Evolutionary conservation across 2,797 vertebrate genomes (phyloP), one percentile per base, ranked within the genome.

Genomic region (Astyanax mexicanus): DNA sequence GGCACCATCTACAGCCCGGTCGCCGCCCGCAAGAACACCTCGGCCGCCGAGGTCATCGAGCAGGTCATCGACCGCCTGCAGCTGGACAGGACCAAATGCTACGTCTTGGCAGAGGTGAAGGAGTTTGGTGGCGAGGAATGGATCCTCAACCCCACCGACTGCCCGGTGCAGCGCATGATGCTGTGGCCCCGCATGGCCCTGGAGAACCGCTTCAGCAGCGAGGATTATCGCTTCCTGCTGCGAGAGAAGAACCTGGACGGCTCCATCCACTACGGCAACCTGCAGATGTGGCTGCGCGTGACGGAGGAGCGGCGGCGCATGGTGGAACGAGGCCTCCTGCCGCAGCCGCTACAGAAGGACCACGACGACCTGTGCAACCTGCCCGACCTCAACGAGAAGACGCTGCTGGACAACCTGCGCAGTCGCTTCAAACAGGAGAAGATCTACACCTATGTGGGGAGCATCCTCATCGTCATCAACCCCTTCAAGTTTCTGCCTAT

Each of bases 51-150:
- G 90, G 96, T 97, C 90, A 99, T 99, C 15, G 95, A 96, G 23
- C 90, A 90, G 0, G 95, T 98, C 84, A 96, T 99, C 42, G 89
- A 94, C 8, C 96, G 93, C 81, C 94, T 99, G 75, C 94, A 91
- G 27, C 92, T 99, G 0, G 97, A 99, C 81, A 94, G 96, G 83
- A 95, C 95, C 69, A 96, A 93, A 91, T 99, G 95, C 54, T 99
- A 99, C 0, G 97, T 99, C 60, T 79, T 99, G 35, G 98, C 98
- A 0, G 98, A 99, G 81, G 98, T 99, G 81, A 99, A 99, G 88
- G 98, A 99, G 86, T 99, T 99, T 5, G 98, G 98, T 0, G 98
- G 98, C 52, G 98, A 99, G 82, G 98, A 99, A 90, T 99, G 98
- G 98, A 98, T 99, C 81, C 95, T 99, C 84, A 99, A 98, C 91